Evolutionary conservation across 2,888 invertebrate species (phyloP), one percentile per base, ranked within the genome.

Genomic region (Clanis bilineata): DNA sequence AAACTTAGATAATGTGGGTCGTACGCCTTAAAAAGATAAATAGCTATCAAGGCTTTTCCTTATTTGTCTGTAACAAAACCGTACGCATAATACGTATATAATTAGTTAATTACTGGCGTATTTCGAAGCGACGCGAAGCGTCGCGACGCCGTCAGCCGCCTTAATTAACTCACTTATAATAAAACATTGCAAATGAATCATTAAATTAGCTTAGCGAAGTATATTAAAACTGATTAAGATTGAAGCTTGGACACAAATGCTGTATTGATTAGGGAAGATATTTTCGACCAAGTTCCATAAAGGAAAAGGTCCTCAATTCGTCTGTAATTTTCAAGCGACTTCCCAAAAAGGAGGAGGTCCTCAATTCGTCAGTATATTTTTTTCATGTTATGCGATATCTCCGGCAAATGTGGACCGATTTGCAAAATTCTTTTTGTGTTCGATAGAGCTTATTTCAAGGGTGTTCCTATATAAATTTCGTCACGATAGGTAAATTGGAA

Each of bases 91-190:
- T 57, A 57, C 25, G 43, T 56, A 56, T 56, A 67, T 69, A 69
- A 75, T 73, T 68, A 73, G 64, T 74, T 74, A 75, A 77, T 76
- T 74, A 71, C 69, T 7, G 51, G 28, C 51, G 62, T 73, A 71
- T 71, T 67, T 69, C 59, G 44, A 22, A 54, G 39, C 62, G 65
- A 61, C 60, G 58, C 59, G 44, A 22, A 54, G 39, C 62, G 65
- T 60, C 60, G 58, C 63, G 67, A 58, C 65, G 64, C 60, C 58
- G 65, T 62, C 69, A 70, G 68, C 68, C 64, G 62, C 68, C 74
- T 84, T 85, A 86, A 86, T 86, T 86, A 85, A 84, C 75, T 79
- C 68, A 70, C 72, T 79, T 72, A 75, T 76, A 76, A 79, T 79
- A 77, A 80, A 79, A 79, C 71, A 77, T 73, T 64, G 71, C 73